These are phyloP conservation scores for Pemphredon lugubris DNA, from an alignment of 2,888 invertebrate species.

Conservation along the genomic window DNA sequence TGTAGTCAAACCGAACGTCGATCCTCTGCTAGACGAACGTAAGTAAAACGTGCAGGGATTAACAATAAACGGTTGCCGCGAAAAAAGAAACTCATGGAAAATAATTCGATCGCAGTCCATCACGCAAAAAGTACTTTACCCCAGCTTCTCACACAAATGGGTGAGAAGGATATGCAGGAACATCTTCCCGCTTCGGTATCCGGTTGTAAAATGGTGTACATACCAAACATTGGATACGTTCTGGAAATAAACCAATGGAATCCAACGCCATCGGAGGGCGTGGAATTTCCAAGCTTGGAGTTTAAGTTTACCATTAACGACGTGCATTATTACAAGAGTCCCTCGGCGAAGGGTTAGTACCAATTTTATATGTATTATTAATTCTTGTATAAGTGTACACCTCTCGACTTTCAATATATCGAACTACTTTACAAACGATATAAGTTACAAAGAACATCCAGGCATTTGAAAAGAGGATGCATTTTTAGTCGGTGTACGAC, in stretches of 20 bases:
- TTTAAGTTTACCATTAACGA: conserved; percentile 88
- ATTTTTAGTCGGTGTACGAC: too few species aligned
- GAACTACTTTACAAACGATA: too few species aligned
- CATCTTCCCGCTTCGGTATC: conserved; percentile 86
- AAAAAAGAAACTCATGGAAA: too few species aligned
- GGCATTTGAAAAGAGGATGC: too few species aligned
- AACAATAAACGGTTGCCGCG: too few species aligned
- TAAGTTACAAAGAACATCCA: conserved; percentile 1
- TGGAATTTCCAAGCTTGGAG: conserved; percentile 86
- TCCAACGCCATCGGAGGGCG: conserved; percentile 80
- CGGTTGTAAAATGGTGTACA: conserved; percentile 86
- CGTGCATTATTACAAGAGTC: conserved; percentile 88
- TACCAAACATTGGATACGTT: conserved; percentile 90
- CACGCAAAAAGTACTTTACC: conserved; percentile 87
- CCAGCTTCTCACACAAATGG: conserved; percentile 88
- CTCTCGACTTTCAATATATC: too few species aligned
- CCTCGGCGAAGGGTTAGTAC: conserved; percentile 83
- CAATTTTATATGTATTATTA: not conserved
- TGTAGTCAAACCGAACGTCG: conserved; percentile 88
- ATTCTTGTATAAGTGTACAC: conserved; percentile 3
- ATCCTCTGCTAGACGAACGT: conserved; percentile 89
- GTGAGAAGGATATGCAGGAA: conserved; percentile 85
- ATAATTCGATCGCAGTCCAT: conserved; percentile 83
- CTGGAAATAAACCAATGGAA: conserved; percentile 88
- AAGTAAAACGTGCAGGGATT: conserved; percentile 2